Evolutionary conservation across 2,113 vertebrate genomes (phyloP), one percentile per base, ranked within the genome.

Genomic region (Bucco capensis): DNA sequence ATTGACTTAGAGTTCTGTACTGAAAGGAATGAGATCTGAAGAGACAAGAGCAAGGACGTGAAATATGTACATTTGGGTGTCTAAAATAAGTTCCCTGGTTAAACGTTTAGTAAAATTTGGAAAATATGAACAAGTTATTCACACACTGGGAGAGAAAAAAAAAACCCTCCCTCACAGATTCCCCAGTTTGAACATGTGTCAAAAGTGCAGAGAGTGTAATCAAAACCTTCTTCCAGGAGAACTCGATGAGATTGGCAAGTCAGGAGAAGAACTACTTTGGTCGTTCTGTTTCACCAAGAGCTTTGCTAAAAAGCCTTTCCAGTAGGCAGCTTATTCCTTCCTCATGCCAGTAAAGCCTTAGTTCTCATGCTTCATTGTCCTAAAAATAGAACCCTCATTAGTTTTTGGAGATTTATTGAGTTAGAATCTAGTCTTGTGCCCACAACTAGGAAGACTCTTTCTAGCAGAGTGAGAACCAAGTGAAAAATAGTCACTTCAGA

Each of bases 301-400:
- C 23, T 94, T 71, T 83, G 40, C 56, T 84, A 71, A 72, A n/a
- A 92, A 81, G 33, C n/a, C 54, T 80, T 75, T 65, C 28, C 47
- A 51, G 46, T 6, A 84, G 83, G 57, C n/a, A 65, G 56, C 18
- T 87, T 62, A 30, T 51, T 89, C 47, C 33, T 72, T 90, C 33
- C 9, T 19, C 23, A 19, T 73, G 50, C 60, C 74, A 86, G n/a
- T 62, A 88, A 76, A 93, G 35, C 53, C 31, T 73, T 72, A 33
- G 24, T 66, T 92, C 84, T 82, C 54, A 62, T 37, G 38, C 16
- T 86, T 81, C 46, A 56, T 94, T 95, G 66, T 78, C 66, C 74
- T 92, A 95, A 96, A 93, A 92, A 92, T 90, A 96, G 71, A 78
- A 47, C 5, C 19, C 33, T 93, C 77, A 58, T 88, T 88, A 92